Percentiles rank a stretch among this genome's conserved stretches.
phyloP scores from a whole-genome alignment of 1,140 invertebrate genomes.

The Conopomorpha cramerella region DNA sequence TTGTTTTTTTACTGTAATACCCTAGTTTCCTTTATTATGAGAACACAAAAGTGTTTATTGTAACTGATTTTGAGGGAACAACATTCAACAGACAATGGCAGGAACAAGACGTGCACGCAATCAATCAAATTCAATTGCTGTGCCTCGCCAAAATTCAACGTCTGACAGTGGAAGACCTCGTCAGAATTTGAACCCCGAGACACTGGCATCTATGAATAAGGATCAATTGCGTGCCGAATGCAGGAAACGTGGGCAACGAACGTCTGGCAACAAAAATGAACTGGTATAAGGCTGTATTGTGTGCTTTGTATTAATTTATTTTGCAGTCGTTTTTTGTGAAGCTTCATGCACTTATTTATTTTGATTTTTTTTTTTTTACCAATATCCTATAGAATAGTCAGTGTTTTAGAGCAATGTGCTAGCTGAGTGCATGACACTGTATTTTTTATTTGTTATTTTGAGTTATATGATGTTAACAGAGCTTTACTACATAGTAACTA shows the following conservation, averaged over 20 bases:
- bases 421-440: neutral
- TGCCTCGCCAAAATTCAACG: constrained; percentile 43
- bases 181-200: constrained; percentile 47
- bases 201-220: constrained; percentile 61
- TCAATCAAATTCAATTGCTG: constrained; percentile 35
- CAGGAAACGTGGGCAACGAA: constrained; percentile 64
- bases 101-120: constrained; percentile 43
- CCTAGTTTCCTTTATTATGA: no score
- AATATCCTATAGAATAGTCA: constrained; percentile 4
- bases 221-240: constrained; percentile 66
- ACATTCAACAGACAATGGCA: constrained; percentile 24
- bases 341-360: no score
- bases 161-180: constrained; percentile 42
- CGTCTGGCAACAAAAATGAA: constrained; percentile 66
- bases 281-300: constrained; percentile 58
- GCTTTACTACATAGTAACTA: no score
- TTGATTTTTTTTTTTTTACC: constrained; percentile 12
- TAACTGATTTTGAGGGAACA: no score
- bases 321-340: constrained; percentile 26
- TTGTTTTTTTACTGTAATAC: no score
- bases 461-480: no score
- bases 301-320: constrained; percentile 26
- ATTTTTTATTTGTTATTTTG: no score
- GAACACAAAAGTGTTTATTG: no score
- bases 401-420: neutral